These are phyloP conservation scores for Dolichoris vasculosae DNA, from an alignment of 1,140 invertebrate species.

Conservation along the genomic window DNA sequence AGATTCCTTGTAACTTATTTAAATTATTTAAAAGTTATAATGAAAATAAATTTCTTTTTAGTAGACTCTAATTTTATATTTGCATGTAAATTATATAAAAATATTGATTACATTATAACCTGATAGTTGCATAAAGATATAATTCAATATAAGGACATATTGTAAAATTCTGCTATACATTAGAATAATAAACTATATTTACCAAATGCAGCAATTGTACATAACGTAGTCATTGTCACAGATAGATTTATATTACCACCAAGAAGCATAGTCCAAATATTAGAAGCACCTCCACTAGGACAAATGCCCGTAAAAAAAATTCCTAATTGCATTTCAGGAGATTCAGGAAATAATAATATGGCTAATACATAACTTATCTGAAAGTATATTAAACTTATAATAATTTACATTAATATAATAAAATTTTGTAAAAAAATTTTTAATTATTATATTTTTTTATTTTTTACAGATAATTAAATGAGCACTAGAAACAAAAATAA, in stretches of 20 bases:
- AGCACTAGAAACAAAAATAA: not conserved
- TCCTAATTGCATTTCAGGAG: constrained; percentile 85
- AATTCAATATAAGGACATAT: no score
- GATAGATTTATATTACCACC: constrained; percentile 92
- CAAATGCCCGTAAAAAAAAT: constrained; percentile 94
- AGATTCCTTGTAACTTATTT: no score
- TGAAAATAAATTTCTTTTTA: no score
- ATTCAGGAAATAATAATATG: constrained; percentile 81
- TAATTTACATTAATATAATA: not conserved
- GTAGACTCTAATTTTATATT: no score
- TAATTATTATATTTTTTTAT: not conserved
- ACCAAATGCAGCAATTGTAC: constrained; percentile 89
- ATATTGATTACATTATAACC: no score
- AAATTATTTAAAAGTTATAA: no score
- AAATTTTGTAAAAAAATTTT: not conserved
- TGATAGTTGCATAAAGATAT: no score
- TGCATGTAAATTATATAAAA: no score
- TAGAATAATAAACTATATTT: constrained; percentile 57
- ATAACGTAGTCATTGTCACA: constrained; percentile 94
- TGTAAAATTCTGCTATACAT: not conserved
- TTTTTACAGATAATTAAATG: not conserved
- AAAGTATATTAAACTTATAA: constrained; percentile 54
- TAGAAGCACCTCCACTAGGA: constrained; percentile 95
- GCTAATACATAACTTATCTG: constrained; percentile 87
- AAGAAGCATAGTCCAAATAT: constrained; percentile 93